These are phyloP conservation scores for Hyperopisus bebe DNA, from an alignment of 2,113 vertebrate species.

Conservation along the genomic window DNA sequence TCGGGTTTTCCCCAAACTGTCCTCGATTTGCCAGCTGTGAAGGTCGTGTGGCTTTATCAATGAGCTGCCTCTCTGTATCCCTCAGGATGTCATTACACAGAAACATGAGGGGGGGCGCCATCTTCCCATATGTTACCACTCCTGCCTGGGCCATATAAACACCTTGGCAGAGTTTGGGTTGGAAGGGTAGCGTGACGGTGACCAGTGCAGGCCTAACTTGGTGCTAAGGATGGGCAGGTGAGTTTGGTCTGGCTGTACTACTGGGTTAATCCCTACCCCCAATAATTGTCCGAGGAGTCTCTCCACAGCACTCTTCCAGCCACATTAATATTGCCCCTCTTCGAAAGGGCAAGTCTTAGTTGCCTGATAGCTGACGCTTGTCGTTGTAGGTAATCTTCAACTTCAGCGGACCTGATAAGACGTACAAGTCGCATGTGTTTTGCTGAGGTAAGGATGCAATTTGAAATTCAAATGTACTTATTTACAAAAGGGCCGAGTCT, in stretches of 20 bases:
- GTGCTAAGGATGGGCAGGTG: background rate
- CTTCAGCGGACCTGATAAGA: background rate
- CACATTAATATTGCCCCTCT: background rate
- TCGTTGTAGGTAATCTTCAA: background rate
- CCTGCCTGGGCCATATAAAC: background rate
- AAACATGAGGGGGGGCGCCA: background rate
- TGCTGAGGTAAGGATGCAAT: slow-evolving; percentile 1
- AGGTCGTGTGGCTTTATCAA: background rate
- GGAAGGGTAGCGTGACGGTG: background rate
- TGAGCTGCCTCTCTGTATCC: background rate
- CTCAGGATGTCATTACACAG: background rate
- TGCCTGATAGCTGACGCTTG: background rate
- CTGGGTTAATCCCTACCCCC: background rate
- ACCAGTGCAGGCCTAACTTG: background rate
- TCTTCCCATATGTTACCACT: background rate
- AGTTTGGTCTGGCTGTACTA: background rate
- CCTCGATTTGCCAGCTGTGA: background rate
- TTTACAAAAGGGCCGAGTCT: background rate
- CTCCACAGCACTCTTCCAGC: background rate
- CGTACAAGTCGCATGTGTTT: background rate
- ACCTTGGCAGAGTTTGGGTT: background rate
- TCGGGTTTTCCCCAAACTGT: background rate
- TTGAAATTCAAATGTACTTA: background rate
- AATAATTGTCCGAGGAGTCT: background rate
- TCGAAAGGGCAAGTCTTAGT: background rate